Conservation (phyloP, 2,797 vertebrate genomes). For the Halcyon chelicuti region DNA sequence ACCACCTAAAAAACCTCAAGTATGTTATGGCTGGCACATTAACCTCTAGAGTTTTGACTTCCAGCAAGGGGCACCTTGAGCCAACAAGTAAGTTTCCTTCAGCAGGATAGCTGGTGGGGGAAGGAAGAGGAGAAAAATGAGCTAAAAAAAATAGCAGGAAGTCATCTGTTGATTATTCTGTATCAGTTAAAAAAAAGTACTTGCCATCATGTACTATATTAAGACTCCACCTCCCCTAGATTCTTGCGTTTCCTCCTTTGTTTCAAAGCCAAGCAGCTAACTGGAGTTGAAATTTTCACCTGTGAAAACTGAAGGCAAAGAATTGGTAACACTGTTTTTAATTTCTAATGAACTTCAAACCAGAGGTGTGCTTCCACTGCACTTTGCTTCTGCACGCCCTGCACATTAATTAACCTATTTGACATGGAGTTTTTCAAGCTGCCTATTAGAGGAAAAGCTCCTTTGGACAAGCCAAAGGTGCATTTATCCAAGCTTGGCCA, state of each 20-base stretch:
- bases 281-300: not conserved
- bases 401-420: not conserved
- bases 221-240: not conserved
- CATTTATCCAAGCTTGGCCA: not conserved
- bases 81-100: not conserved
- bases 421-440: not conserved
- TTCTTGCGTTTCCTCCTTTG: not conserved
- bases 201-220: not conserved
- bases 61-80: not conserved
- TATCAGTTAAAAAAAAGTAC: not conserved
- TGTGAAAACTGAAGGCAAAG: not conserved
- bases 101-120: not conserved
- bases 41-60: not conserved
- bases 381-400: not conserved
- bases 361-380: not conserved
- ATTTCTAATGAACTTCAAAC: not conserved
- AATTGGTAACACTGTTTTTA: not conserved
- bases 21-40: not conserved
- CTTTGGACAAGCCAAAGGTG: rapidly evolving
- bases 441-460: not conserved
- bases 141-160: not conserved
- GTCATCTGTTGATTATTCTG: not conserved
- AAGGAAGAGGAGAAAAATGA: not conserved
- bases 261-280: not conserved
- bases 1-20: not conserved